phyloP scores from a whole-genome alignment of 2,888 invertebrate species.

The Harpalus rubripes region DNA sequence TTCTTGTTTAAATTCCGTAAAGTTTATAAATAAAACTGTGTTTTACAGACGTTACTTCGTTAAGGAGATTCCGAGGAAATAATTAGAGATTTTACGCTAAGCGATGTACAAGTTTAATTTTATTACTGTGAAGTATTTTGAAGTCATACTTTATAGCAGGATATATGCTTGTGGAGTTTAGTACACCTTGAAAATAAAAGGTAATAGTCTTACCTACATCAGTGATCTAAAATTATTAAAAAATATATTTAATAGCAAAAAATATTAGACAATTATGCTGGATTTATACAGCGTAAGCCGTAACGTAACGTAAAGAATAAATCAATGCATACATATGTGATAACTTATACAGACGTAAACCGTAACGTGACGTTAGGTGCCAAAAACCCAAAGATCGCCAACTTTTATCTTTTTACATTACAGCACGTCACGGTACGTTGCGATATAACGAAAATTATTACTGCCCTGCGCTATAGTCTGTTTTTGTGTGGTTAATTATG shows the following conservation, averaged over 20 bases:
- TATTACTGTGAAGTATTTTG: slow-evolving; percentile 12
- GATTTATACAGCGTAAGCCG: too few relatives aligned
- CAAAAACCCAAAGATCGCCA: too few relatives aligned
- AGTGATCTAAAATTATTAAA: not conserved
- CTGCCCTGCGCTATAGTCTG: too few relatives aligned
- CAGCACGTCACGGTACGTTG: too few relatives aligned
- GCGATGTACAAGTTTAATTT: slow-evolving; percentile 28
- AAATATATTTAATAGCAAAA: not conserved
- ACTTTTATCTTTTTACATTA: too few relatives aligned
- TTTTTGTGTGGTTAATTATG: too few relatives aligned
- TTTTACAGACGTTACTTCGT: slow-evolving; percentile 42
- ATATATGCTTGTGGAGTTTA: slow-evolving; percentile 23
- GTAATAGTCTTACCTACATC: slow-evolving; percentile 12
- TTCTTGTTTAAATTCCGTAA: slow-evolving; percentile 43
- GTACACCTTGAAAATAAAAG: slow-evolving; percentile 3
- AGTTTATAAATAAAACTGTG: slow-evolving; percentile 28
- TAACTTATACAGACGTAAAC: too few relatives aligned
- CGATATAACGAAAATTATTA: too few relatives aligned
- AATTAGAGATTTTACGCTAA: slow-evolving; percentile 37
- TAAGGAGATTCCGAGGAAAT: slow-evolving; percentile 35
- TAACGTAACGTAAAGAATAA: too few relatives aligned
- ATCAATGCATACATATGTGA: too few relatives aligned
- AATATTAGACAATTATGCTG: not conserved
- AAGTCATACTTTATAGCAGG: slow-evolving; percentile 37
- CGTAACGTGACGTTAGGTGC: too few relatives aligned